Evolutionary conservation across 2,888 invertebrate genomes (phyloP), one percentile per base, ranked within the genome.

Genomic region (Drosophila longiperda): DNA sequence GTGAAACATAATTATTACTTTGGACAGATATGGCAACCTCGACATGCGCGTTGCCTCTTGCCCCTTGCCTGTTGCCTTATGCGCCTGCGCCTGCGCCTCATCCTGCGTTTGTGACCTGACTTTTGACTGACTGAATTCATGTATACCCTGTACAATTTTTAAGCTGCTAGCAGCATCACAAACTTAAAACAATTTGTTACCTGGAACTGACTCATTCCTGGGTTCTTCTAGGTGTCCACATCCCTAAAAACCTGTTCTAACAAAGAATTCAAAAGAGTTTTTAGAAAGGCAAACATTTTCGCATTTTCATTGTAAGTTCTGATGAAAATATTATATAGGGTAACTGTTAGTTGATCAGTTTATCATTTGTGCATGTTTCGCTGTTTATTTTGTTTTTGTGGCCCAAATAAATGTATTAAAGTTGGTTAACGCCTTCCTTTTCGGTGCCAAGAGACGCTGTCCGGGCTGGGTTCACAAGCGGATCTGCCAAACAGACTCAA

Each of bases 1-100:
- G 91, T 91, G 90, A 83, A 90, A 83, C 91, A 90, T 91, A 91
- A 91, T 91, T 91, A 91, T 90, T 90, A 87, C 86, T 86, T 89
- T 87, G 83, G 90, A 87, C 86, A 87, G 86, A 87, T 87, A 87
- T 87, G 87, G 80, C 82, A 81, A 75, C 73, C 66, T 70, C 80
- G 61, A 77, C 69, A 65, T 67, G 64, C 54, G 36, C 12, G 38
- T 4, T 45, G 72, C 57, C 66, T 65, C 40, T 48, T 42, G 23
- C 1, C 17, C 33, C 49, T 50, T 15, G 67, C 54, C 68, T 38
- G 20, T 32, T n/a, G 26, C 34, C 50, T 29, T 45, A n/a, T 23
- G 26, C 3, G 20, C 55, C 67, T 67, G 48, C 38, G 68, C 57
- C 67, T 50, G 53, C 15, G 33, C 33, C 66, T 54, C 15, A 40